phyloP scores from a whole-genome alignment of 2,113 vertebrate species.

The Procavia capensis region DNA sequence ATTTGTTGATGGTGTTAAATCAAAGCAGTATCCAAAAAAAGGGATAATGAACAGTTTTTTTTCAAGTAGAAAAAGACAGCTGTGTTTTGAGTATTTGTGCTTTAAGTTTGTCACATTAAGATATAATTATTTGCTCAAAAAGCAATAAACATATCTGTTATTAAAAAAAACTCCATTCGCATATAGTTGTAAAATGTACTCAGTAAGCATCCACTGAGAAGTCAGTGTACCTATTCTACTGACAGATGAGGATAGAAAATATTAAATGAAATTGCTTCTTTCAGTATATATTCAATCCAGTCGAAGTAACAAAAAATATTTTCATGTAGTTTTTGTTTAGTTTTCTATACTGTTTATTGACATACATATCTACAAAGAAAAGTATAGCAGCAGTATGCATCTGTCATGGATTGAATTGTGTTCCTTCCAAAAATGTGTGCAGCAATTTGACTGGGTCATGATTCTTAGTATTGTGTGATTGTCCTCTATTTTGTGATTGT shows the following conservation, averaged over 20 bases:
- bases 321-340: not conserved
- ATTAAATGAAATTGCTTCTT: not conserved
- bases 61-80: not conserved
- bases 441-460: too few relatives aligned
- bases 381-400: too few relatives aligned
- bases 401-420: too few relatives aligned
- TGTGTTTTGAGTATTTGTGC: not conserved
- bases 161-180: not conserved
- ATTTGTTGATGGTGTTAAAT: not conserved
- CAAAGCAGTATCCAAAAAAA: conserved; percentile 1
- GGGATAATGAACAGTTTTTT: not conserved
- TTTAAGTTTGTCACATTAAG: not conserved
- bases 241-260: not conserved
- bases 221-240: not conserved
- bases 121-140: not conserved
- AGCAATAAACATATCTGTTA: not conserved
- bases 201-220: not conserved
- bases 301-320: not conserved
- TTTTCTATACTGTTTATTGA: not conserved
- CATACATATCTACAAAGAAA: not conserved
- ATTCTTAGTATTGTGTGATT: too few relatives aligned
- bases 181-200: not conserved
- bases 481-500: too few relatives aligned
- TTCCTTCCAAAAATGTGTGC: too few relatives aligned
- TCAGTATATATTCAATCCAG: not conserved